Evolutionary conservation across 1,140 invertebrate genomes (phyloP), one percentile per base, ranked within the genome.

Genomic region (Leptestheria dahalacensis): DNA sequence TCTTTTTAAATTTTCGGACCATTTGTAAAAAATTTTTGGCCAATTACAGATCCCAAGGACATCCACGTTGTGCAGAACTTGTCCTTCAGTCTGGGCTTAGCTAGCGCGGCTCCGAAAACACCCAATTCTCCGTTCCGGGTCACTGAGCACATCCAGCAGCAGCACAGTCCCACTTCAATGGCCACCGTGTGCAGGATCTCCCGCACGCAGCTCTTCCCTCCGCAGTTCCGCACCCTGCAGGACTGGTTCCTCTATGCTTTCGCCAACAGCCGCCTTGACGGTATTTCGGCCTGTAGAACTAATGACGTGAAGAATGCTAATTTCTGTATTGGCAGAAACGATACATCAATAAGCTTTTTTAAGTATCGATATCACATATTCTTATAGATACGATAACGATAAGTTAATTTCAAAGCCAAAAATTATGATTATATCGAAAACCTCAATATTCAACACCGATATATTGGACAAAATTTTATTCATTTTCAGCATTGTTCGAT

Each of bases 231-330:
- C 70, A 86, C 86, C 20, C 75, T 94, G 10, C 84, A 88, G 65
- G 93, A 97, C 73, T 97, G 94, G 93, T 97, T 97, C 74, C 84
- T 91, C 65, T 97, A 97, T 73, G 89, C 92, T 0, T 96, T 97
- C 72, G 83, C 88, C 21, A 89, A 85, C 63, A 88, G 86, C 70
- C 90, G 94, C 73, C 86, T 95, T 54, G 91, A 95, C 75, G 88
- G 90, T 92, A 77, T 73, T 68, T 33, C 3, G 2, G 55, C 55
- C 3, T 20, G 3, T 20, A 46, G 11, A 48, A n/a, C 2, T 58
- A 48, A 57, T 33, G 15, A 15, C 33, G 33, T 6, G 6, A 15
- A 33, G 10, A n/a, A 25, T 29, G 41, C 21, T 50, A 58, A 24
- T 18, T 46, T 12, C 23, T 24, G 6, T 12, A 52, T 46, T 3